Conservation (phyloP, 2,113 vertebrate species). For the Paracanthobrama guichenoti region DNA sequence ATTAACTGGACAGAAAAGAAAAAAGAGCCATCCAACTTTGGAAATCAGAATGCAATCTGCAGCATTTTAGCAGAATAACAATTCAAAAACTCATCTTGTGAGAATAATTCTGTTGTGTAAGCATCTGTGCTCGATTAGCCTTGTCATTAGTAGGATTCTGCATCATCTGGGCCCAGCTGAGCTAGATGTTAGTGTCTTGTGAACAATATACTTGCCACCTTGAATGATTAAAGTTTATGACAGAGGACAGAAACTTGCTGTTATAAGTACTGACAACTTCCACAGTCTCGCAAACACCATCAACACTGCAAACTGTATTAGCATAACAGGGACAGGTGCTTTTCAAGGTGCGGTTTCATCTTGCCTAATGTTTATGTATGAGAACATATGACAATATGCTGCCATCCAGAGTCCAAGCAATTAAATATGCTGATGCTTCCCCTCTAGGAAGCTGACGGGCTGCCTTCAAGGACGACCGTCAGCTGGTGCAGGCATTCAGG, state of each 20-base stretch:
- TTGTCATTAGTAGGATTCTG: conserved; percentile 6
- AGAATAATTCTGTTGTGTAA: background rate
- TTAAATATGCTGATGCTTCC: conserved; percentile 21
- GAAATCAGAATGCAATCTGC: conserved; percentile 1
- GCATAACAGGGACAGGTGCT: conserved; percentile 34
- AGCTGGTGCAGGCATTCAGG: background rate
- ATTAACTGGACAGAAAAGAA: background rate
- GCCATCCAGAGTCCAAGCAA: conserved; percentile 26
- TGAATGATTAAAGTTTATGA: background rate
- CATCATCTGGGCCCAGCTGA: background rate
- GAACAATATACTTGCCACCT: background rate
- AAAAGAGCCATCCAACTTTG: background rate
- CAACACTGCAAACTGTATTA: conserved; percentile 15
- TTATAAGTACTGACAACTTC: conserved; percentile 2
- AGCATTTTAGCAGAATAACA: conserved; percentile 5
- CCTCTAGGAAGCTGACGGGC: conserved; percentile 27
- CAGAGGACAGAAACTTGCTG: background rate
- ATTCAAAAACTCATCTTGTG: background rate
- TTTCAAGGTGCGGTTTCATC: conserved; percentile 20
- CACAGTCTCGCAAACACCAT: background rate
- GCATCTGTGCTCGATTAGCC: background rate
- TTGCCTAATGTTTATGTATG: conserved; percentile 44
- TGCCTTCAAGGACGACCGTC: conserved; percentile 33
- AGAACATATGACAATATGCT: conserved; percentile 26
- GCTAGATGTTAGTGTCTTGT: background rate